These are phyloP conservation scores for Sternarchorhynchus goeldii DNA, from an alignment of 2,797 vertebrate species.

Conservation along the genomic window DNA sequence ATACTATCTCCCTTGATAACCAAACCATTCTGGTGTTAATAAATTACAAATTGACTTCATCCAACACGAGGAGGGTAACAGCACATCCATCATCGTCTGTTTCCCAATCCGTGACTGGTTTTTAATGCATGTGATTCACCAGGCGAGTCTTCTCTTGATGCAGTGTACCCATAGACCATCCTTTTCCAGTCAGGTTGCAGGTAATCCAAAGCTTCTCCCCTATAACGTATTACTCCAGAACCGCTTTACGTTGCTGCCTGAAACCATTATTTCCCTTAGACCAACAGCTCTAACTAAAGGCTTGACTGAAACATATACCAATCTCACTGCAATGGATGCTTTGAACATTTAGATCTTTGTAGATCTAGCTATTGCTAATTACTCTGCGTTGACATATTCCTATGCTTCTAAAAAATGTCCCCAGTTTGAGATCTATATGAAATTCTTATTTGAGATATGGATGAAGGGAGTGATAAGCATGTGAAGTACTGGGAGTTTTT, in stretches of 20 bases:
- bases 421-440: not conserved
- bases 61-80: slow-evolving; percentile 1
- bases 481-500: not conserved
- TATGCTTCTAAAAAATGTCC: not conserved
- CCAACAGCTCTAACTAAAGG: too few relatives aligned
- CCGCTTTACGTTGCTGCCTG: too few relatives aligned
- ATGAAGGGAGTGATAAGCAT: not conserved
- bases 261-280: not conserved
- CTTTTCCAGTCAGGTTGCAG: not conserved
- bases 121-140: slow-evolving; percentile 6
- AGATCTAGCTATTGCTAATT: not conserved
- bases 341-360: not conserved
- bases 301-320: not conserved
- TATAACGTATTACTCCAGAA: too few relatives aligned
- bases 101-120: slow-evolving; percentile 18
- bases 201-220: too few relatives aligned
- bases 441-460: not conserved
- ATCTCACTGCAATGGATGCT: not conserved
- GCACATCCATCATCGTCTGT: slow-evolving; percentile 35
- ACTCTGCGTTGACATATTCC: too few relatives aligned
- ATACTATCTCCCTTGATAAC: slow-evolving; percentile 16
- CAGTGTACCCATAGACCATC: not conserved
- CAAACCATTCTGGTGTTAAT: slow-evolving; percentile 17
- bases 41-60: slow-evolving; percentile 13
- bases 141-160: not conserved